phyloP scores from a whole-genome alignment of 2,888 invertebrate species.

The Euclidia mi region DNA sequence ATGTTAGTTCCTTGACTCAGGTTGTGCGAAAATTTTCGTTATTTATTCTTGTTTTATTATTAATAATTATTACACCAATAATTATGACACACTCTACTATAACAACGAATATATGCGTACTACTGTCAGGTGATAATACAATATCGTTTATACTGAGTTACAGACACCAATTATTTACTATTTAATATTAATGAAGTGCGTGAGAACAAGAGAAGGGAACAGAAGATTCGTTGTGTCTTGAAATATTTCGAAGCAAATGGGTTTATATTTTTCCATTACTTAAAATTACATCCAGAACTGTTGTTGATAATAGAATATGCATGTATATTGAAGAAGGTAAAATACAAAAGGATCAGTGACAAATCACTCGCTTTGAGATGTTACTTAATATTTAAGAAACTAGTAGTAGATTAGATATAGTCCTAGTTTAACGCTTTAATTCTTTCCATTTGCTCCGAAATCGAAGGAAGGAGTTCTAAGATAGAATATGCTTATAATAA shows the following conservation, averaged over 20 bases:
- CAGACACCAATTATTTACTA: conserved; percentile 86
- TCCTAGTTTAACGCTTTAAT: conserved; percentile 42
- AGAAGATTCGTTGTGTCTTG: conserved; percentile 81
- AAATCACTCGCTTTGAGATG: conserved; percentile 17
- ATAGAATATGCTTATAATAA: conserved; percentile 85
- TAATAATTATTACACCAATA: conserved; percentile 71
- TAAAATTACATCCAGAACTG: no score
- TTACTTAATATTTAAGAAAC: conserved; percentile 38
- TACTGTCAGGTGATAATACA: conserved; percentile 72
- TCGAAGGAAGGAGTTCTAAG: conserved; percentile 53
- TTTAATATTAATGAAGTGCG: conserved; percentile 69
- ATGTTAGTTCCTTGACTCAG: conserved; percentile 85
- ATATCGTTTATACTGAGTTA: conserved; percentile 73
- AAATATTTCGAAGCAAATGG: conserved; percentile 62
- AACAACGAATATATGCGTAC: conserved; percentile 78
- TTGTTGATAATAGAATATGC: no score
- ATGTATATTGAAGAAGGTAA: no score
- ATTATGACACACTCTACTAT: conserved; percentile 83
- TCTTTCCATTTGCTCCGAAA: conserved; percentile 57
- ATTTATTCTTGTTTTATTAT: conserved; percentile 67
- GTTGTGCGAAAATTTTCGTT: conserved; percentile 88
- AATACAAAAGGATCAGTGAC: background rate
- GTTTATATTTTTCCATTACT: conserved; percentile 6
- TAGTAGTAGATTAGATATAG: conserved; percentile 34
- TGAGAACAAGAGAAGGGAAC: conserved; percentile 72